Evolutionary conservation across 2,113 vertebrate genomes (phyloP).

Genomic region (Rhynchomys soricoides): DNA sequence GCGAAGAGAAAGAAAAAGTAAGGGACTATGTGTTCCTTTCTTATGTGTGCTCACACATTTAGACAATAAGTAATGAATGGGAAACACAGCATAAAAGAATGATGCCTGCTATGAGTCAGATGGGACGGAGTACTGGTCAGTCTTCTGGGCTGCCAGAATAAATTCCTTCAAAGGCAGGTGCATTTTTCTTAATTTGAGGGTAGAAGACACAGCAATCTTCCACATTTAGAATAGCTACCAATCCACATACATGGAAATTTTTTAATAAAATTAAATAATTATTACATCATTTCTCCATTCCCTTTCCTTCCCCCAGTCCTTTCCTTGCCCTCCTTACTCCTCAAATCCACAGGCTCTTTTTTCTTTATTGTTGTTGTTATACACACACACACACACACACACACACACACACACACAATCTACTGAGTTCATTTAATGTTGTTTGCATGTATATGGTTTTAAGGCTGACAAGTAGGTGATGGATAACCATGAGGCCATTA

Average conservation of each 20-base stretch:
- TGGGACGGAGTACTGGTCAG: no score
- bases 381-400: neutral
- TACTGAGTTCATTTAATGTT: neutral
- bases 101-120: neutral
- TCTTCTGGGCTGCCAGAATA: neutral
- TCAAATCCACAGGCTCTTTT: neutral
- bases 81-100: neutral
- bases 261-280: neutral
- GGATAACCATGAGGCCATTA: neutral
- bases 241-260: neutral
- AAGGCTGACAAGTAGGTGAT: neutral
- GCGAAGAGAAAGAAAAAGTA: neutral
- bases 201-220: neutral
- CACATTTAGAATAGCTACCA: neutral
- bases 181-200: neutral
- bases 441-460: neutral
- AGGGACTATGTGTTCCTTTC: neutral
- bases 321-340: neutral
- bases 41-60: neutral
- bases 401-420: neutral
- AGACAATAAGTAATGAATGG: neutral
- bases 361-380: neutral
- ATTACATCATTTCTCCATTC: neutral
- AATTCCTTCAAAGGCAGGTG: neutral
- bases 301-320: neutral